Base-by-base conservation (phyloP, 2,797 vertebrate genomes). In the Galagoides demidoff region DNA sequence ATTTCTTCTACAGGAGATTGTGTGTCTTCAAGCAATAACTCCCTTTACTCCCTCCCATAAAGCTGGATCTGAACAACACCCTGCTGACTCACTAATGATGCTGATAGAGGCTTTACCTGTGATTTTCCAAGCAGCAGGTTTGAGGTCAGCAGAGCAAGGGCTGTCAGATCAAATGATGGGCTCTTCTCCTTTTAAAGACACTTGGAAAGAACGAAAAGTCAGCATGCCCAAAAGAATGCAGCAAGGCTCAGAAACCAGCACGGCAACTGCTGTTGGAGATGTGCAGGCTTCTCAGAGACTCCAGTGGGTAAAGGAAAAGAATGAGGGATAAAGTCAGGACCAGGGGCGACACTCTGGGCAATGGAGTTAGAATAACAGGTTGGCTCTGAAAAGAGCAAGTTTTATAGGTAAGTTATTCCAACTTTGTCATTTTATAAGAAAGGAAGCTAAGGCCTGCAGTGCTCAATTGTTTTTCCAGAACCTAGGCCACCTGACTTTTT, bases 41-140 rank as follows among this genome's bases (percentile, higher is more conserved):
- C 68, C 73, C 77, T 96, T 85, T 87, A 66, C 90, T 89, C 79
- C 74, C 70, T 39, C 89, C 63, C 66, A 6, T 93, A 92, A 94
- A 74, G 4, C 64, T 13, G 57, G 59, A 29, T 13, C 45, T 43
- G 73, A 94, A 83, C 89, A 89, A 25, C 11, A 43, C 0, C 0
- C 57, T 13, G n/a, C 90, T 96, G 97, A 94, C 59, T 98, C 97
- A 19, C 82, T 37, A 88, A 63, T 0, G 27, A 76, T 29, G 81
- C 92, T 92, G 77, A 79, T 89, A 92, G 92, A 39, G 87, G 43
- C 2, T 88, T 79, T 3, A 77, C 92, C 88, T 97, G 95, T 29
- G 88, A 94, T 70, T 93, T 95, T 92, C 96, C 37, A 31, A 77
- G n/a, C 59, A 89, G 83, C 61, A 96, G 93, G 59, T 90, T 92